Conservation (phyloP, 2,113 vertebrate genomes). For the Pongo pygmaeus region DNA sequence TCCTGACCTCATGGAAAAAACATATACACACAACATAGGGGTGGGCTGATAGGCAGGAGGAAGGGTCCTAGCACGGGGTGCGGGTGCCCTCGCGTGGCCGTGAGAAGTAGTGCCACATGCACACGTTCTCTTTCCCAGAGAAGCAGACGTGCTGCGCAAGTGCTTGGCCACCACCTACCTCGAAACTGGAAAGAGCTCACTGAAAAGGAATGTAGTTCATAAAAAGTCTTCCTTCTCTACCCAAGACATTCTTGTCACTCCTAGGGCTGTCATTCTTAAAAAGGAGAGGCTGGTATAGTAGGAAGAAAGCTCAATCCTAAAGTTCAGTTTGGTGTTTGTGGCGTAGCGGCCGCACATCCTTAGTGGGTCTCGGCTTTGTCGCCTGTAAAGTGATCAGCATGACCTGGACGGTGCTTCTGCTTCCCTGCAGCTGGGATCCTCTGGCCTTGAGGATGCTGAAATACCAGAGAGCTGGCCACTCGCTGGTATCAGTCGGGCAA, state of each 20-base stretch:
- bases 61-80: neutral
- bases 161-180: neutral
- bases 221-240: neutral
- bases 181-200: neutral
- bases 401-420: neutral
- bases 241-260: neutral
- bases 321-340: neutral
- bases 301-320: neutral
- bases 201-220: neutral
- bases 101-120: neutral
- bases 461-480: neutral
- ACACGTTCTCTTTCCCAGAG: accelerated
- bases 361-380: neutral
- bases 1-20: slow-evolving; percentile 84
- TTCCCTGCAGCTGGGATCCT: no score
- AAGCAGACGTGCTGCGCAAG: accelerated
- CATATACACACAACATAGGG: slow-evolving; percentile 50
- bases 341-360: neutral
- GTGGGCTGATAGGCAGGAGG: neutral
- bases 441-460: neutral
- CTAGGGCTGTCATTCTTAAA: neutral
- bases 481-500: accelerated
- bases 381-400: neutral
- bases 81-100: slow-evolving; percentile 78
- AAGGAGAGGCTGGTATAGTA: neutral